phyloP scores from a whole-genome alignment of 1,140 invertebrate genomes.

The Drosophila jambulina region DNA sequence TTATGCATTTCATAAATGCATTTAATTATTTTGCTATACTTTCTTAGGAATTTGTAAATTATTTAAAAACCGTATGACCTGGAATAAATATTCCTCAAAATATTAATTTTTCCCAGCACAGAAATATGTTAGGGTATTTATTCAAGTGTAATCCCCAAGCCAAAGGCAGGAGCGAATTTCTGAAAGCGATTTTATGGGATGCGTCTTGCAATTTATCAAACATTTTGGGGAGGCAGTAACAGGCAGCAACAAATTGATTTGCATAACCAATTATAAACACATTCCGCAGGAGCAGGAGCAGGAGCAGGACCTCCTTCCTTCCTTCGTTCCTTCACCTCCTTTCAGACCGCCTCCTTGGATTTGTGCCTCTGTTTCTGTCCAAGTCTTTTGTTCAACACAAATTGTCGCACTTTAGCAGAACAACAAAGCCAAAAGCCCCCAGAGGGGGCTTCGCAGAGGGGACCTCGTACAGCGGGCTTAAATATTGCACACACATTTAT shows the following conservation, averaged over 20 bases:
- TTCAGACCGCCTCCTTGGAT: constrained; percentile 3
- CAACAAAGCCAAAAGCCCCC: constrained; percentile 22
- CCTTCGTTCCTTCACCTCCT: background rate
- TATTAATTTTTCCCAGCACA: background rate
- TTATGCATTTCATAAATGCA: too few relatives aligned
- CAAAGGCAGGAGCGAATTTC: constrained; percentile 1
- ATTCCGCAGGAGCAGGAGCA: constrained; percentile 56
- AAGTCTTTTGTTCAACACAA: constrained; percentile 66
- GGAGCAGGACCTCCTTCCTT: background rate
- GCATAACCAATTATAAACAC: constrained; percentile 84
- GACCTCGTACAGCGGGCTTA: too few relatives aligned
- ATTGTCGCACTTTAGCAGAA: constrained; percentile 73
- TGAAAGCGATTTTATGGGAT: constrained; percentile 37
- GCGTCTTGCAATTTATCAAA: constrained; percentile 68
- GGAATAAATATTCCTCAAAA: background rate
- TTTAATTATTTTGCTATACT: too few relatives aligned
- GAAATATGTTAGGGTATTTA: constrained; percentile 1
- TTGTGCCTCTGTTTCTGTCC: constrained; percentile 26
- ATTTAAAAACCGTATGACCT: too few relatives aligned
- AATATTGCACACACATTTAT: constrained; percentile 35
- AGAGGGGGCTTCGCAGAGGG: background rate
- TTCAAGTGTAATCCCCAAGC: background rate
- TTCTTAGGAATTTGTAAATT: too few relatives aligned
- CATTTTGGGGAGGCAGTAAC: constrained; percentile 45
- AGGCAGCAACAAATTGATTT: constrained; percentile 72